These are phyloP conservation scores for Anarhynchus alexandrinus DNA, from an alignment of 2,113 vertebrate genomes.

Conservation along the genomic window DNA sequence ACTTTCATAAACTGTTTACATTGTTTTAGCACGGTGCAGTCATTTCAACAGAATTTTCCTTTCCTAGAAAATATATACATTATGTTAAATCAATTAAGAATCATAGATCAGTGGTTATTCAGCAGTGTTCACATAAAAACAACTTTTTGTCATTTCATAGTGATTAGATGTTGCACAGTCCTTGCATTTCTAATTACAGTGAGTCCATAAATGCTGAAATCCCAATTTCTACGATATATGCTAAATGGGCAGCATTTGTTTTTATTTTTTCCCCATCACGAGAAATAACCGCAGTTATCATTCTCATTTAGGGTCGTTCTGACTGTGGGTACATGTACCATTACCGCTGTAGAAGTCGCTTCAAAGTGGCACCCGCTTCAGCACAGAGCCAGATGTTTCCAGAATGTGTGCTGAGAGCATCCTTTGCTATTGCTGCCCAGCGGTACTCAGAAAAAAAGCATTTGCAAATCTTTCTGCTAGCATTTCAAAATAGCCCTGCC, in stretches of 20 bases:
- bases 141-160: conserved; percentile 53
- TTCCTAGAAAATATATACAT: conserved; percentile 8
- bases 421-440: neutral
- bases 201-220: conserved; percentile 42
- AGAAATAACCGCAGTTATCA: conserved; percentile 16
- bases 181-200: conserved; percentile 59
- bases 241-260: conserved; percentile 31
- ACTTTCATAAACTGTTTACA: conserved; percentile 16
- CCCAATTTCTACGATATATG: neutral
- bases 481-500: neutral
- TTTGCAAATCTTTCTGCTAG: neutral
- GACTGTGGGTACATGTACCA: neutral
- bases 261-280: neutral
- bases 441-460: neutral
- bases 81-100: conserved; percentile 47
- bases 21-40: neutral
- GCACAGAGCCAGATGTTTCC: neutral
- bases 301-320: neutral
- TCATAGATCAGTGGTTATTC: conserved; percentile 28
- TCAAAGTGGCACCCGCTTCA: neutral
- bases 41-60: neutral
- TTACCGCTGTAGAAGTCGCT: neutral
- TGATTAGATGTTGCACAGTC: neutral
- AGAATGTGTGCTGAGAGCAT: neutral
- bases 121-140: conserved; percentile 23